Base-by-base conservation (phyloP, 2,888 invertebrate species). In the Perizoma affinitatum region DNA sequence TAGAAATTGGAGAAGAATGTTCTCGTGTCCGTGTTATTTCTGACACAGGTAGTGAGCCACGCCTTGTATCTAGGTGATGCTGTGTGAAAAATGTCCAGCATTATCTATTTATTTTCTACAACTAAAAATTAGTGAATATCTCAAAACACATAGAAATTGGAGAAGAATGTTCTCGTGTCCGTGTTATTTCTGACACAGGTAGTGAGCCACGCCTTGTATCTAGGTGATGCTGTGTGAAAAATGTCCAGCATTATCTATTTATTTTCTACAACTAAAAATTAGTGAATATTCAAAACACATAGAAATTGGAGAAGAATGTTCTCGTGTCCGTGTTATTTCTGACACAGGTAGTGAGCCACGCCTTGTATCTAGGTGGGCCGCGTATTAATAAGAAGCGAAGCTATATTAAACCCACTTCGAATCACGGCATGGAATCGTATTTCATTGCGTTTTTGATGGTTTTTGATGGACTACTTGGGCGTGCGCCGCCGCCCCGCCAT, bases 161-260 rank as follows among this genome's bases (percentile, higher is more conserved):
- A 83, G 76, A 69, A 63, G 70, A 48, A 70, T 75, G 75, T 73
- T 73, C 72, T 70, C 71, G 72, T 73, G 71, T 70, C 10, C 36
- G 65, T 61, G 82, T 78, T 86, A 86, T 87, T 86, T 87, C 74
- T 73, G 84, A 78, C 78, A 76, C 87, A 87, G 88, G 87, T 87
- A 81, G 38, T 52, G 56, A 40, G 54, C 38, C 75, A 67, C 74
- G 71, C 72, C 69, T n/a, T 70, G 84, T 80, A 75, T 75, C 81
- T 82, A 84, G 79, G 86, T 84, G 83, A n/a, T n/a, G n/a, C n/a
- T n/a, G n/a, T n/a, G n/a, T n/a, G n/a, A n/a, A n/a, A n/a, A 22
- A 2, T 22, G 22, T 22, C 22, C 22, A 22, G 22, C 1, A 22
- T 22, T 22, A 22, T 22, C 3, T 22, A 22, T 22, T 22, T 22